Conservation (phyloP, 2,888 invertebrate genomes). For the Drosophila formosana region DNA sequence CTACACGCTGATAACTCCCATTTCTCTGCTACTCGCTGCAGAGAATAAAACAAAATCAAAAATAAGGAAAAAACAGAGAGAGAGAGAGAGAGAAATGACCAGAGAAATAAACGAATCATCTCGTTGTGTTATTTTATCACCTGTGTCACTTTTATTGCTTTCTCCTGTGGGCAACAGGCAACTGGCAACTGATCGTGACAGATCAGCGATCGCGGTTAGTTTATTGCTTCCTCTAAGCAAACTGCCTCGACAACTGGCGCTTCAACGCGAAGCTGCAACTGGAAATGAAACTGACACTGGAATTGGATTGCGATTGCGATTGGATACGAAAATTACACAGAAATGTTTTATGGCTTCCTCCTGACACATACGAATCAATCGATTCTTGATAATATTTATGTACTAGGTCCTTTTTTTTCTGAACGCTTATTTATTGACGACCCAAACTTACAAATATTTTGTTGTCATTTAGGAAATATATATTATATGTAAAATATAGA, state of each 20-base stretch:
- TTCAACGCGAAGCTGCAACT: slow-evolving; percentile 9
- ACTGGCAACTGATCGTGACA: slow-evolving; percentile 61
- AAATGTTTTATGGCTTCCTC: not conserved
- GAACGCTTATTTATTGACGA: no score
- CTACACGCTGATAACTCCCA: slow-evolving; percentile 67
- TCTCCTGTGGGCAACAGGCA: slow-evolving; percentile 51
- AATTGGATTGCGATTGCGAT: not conserved
- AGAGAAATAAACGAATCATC: slow-evolving; percentile 63
- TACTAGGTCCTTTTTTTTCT: no score
- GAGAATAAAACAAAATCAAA: not conserved
- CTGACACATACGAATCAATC: not conserved
- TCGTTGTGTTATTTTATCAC: slow-evolving; percentile 83
- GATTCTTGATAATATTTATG: no score
- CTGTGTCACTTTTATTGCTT: slow-evolving; percentile 75
- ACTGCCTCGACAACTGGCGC: slow-evolving; percentile 21
- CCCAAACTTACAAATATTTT: no score
- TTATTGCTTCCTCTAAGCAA: slow-evolving; percentile 79
- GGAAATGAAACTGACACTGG: slow-evolving; percentile 2
- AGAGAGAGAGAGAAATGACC: slow-evolving; percentile 5
- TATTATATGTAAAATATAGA: no score
- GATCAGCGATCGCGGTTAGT: slow-evolving; percentile 76
- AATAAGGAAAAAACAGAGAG: slow-evolving; percentile 4
- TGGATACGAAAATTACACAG: not conserved
- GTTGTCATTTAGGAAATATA: no score
- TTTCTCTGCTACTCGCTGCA: slow-evolving; percentile 64